phyloP scores from a whole-genome alignment of 2,888 invertebrate species.

The Melitaea athalia region DNA sequence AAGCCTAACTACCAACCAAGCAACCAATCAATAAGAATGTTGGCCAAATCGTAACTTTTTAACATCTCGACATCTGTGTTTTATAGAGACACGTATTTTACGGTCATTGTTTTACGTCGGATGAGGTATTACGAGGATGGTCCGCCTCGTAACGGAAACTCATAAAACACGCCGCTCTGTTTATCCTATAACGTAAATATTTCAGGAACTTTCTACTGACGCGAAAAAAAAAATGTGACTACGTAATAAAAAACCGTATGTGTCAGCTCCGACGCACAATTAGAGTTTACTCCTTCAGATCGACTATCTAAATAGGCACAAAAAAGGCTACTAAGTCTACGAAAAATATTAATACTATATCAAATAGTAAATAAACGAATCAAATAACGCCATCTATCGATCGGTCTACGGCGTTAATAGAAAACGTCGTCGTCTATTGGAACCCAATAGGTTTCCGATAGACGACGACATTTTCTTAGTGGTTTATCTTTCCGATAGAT shows the following conservation, averaged over 20 bases:
- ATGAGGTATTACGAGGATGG: constrained; percentile 4
- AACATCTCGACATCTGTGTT: not conserved
- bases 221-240: not conserved
- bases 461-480: too few relatives aligned
- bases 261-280: not conserved
- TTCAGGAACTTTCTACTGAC: not conserved
- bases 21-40: not conserved
- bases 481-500: too few relatives aligned
- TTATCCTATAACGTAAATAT: constrained; percentile 25
- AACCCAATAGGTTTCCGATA: too few relatives aligned
- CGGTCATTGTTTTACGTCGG: constrained; percentile 3
- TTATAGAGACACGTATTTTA: constrained; percentile 7
- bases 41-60: not conserved
- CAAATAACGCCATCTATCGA: too few relatives aligned
- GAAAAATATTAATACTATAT: too few relatives aligned
- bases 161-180: constrained; percentile 30
- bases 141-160: constrained; percentile 26
- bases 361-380: too few relatives aligned
- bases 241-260: not conserved
- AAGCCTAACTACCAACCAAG: too few relatives aligned
- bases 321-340: too few relatives aligned
- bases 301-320: too few relatives aligned
- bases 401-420: too few relatives aligned
- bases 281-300: too few relatives aligned
- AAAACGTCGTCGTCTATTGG: too few relatives aligned